Base-by-base conservation (phyloP, 1,140 invertebrate species). In the Aricia agestis region DNA sequence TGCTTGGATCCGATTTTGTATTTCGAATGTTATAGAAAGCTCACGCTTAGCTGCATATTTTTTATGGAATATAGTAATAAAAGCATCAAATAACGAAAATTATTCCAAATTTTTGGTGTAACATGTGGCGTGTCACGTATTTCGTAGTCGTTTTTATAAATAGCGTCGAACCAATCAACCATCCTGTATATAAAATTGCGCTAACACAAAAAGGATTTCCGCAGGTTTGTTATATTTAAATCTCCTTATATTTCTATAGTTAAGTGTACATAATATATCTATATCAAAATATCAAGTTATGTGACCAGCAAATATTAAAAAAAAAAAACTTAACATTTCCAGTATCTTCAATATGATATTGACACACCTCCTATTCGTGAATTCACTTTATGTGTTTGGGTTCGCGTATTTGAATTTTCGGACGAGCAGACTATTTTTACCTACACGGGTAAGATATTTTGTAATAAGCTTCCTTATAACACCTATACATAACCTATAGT, bases 311-410 rank as follows among this genome's bases (percentile, higher is more conserved):
- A 13, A 52, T 52, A 52, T 13, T 11, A 11, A 52, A n/a, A n/a
- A n/a, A n/a, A n/a, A n/a, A n/a, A 9, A 52, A 52, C 10, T 58
- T 71, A n/a, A 25, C 59, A 61, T 76, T 92, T 91, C 11, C 84
- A 95, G 94, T 95, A 95, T 84, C 82, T 95, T 17, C 92, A 93
- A 75, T 95, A 95, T 83, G 92, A 93, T 67, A 75, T 93, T 13
- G 90, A 94, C 41, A 93, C 94, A 1, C 94, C 94, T 4, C 90
- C 93, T 9, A 83, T 95, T 59, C 86, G 93, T 93, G 94, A 95
- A 77, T 95, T 95, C 74, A 95, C 94, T 2, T 94, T 95, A 73
- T 95, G 95, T 76, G 83, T 93, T 6, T 95, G 95, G 95, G 73
- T 95, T 41, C 91, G 93, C 70, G 92, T 94, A 52, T 89, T 86